These are phyloP conservation scores for Pachyuromys duprasi DNA, from an alignment of 2,797 vertebrate genomes.

Conservation along the genomic window DNA sequence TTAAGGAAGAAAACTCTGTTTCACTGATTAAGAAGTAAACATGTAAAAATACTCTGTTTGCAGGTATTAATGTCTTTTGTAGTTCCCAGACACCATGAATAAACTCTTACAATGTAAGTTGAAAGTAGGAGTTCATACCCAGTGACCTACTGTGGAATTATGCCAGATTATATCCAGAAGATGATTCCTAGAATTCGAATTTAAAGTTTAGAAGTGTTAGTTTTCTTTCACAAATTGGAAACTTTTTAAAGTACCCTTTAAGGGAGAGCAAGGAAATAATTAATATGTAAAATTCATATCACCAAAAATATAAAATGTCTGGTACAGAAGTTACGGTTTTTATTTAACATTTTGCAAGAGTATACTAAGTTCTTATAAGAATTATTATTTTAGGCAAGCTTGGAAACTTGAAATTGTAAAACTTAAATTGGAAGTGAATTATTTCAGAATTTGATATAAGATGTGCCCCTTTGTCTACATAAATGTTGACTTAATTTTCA, in stretches of 20 bases:
- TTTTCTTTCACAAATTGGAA: constrained; percentile 61
- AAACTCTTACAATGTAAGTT: constrained; percentile 31
- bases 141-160: constrained; percentile 40
- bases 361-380: constrained; percentile 79
- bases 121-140: constrained; percentile 19
- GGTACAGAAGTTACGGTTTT: constrained; percentile 80
- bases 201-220: constrained; percentile 52
- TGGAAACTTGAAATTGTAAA: constrained; percentile 79
- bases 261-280: constrained; percentile 61
- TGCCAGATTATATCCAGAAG: constrained; percentile 47
- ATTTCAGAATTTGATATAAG: constrained; percentile 79
- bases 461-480: constrained; percentile 81
- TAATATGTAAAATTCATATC: constrained; percentile 74
- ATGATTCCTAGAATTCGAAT: constrained; percentile 64
- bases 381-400: constrained; percentile 84
- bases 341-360: constrained; percentile 50
- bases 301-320: constrained; percentile 77
- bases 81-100: constrained; percentile 53
- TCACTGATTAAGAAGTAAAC: constrained; percentile 71
- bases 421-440: constrained; percentile 76
- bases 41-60: constrained; percentile 51
- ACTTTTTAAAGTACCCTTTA: constrained; percentile 72
- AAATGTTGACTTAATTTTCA: constrained; percentile 79
- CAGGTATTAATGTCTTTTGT: constrained; percentile 21
- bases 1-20: constrained; percentile 68